Evolutionary conservation across 1,140 invertebrate genomes (phyloP), one percentile per base, ranked within the genome.

Genomic region (Papilio aristodemus): DNA sequence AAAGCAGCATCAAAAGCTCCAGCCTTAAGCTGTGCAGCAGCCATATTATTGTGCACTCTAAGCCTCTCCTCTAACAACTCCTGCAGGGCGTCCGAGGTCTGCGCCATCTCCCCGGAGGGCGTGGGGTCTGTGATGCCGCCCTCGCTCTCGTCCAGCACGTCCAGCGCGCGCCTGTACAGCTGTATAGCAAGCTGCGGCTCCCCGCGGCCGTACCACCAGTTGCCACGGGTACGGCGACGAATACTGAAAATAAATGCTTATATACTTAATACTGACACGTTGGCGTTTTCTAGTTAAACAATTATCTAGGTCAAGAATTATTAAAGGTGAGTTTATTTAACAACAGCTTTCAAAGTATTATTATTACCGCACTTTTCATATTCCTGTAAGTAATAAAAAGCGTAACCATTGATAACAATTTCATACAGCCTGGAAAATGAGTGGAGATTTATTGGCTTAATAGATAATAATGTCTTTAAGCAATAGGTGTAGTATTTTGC

Each of bases 1-100:
- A 89, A 90, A 13, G 97, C 97, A 27, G 95, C 94, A 77, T 97
- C 96, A 81, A 94, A 97, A 0, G 95, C 95, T 72, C 95, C 94
- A 27, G 96, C 94, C 92, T 97, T 97, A 39, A 98, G 93, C 89
- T 98, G 97, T 22, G 97, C 96, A 67, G 96, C 95, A 6, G 97
- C 96, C 91, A 98, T 93, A 89, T 98, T 98, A 84, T 98, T 98
- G 74, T 96, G 95, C 0, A 97, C 95, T 79, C 96, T 95, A 6
- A 97, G 88, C 63, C 96, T 89, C 80, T 96, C 95, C 37, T 97
- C 95, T 14, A 97, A 78, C 25, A 98, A 83, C 38, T 85, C 39
- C 60, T 80, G 75, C 1, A 91, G 67, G 0, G 79, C 80, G 14
- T 81, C 84, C 0, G 81, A 81, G 0, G 86, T 72, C 3, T 76